A percentile compares a stretch with the other conserved stretches of the same genome.
Conservation (phyloP, 2,888 invertebrate genomes). For the Drosophila nr. perissopoda region DNA sequence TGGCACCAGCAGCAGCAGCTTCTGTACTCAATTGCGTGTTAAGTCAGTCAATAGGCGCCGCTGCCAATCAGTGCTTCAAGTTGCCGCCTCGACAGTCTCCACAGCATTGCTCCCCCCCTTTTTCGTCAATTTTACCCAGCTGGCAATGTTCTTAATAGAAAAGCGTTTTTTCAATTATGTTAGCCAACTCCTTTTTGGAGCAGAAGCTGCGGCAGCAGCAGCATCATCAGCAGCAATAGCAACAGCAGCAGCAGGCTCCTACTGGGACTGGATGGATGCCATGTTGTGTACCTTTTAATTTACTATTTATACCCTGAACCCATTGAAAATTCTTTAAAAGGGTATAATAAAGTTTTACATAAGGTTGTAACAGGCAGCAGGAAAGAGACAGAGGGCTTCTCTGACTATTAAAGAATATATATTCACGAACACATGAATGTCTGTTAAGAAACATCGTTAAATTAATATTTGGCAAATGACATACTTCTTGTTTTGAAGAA, state of each 20-base stretch:
- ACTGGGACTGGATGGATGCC: constrained; percentile 52
- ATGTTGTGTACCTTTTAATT: constrained; percentile 80
- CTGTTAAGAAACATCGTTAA: not conserved
- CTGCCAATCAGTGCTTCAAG: constrained; percentile 78
- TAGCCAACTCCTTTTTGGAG: constrained; percentile 76
- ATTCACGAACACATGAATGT: not conserved
- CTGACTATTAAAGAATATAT: not conserved
- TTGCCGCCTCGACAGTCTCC: constrained; percentile 43
- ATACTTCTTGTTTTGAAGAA: not conserved
- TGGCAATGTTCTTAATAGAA: constrained; percentile 78
- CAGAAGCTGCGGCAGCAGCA: constrained; percentile 20
- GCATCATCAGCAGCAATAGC: not conserved
- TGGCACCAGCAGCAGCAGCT: constrained; percentile 34
- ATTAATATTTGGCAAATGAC: not conserved
- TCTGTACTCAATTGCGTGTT: constrained; percentile 77
- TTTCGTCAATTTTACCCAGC: constrained; percentile 17
- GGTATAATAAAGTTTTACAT: not conserved
- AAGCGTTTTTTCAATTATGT: constrained; percentile 80
- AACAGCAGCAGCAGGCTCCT: constrained; percentile 33
- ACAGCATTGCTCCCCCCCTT: not conserved
- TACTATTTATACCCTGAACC: constrained; percentile 58
- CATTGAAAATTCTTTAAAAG: not conserved
- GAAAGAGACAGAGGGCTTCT: not conserved
- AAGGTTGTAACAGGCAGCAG: not conserved
- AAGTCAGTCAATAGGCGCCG: constrained; percentile 80